Evolutionary conservation across 2,888 invertebrate genomes (phyloP), one percentile per base, ranked within the genome.

Genomic region (Gandaritis pyraliata): DNA sequence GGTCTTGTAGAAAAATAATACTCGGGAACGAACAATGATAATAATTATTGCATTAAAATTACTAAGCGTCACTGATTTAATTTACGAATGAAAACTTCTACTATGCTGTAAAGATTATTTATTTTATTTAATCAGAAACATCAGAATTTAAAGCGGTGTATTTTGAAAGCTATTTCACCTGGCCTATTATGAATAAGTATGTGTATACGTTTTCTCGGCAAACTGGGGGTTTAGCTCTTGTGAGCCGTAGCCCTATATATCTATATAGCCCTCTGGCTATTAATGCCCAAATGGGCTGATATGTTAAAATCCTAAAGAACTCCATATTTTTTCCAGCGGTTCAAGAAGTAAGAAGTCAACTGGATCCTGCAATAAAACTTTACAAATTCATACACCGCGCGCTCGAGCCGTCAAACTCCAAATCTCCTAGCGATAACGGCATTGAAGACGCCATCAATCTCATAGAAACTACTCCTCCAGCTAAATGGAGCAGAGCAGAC

Each of bases 291-390:
- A 23, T 23, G 23, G 23, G 5, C 5, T 6, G 6, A 23, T 23
- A 23, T 2, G 23, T 5, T 5, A 23, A 23, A 23, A 5, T 3
- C 6, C 3, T 23, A 1, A 23, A 23, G 6, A 23, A 23, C n/a
- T n/a, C n/a, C n/a, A 23, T 5, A n/a, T 51, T 45, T 59, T 0
- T 93, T 93, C 8, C 83, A 96, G 96, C 95, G 43, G 89, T 97
- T 1, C 93, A 94, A 77, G 96, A 96, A 63, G 93, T 97, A 52
- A 85, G 94, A 10, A 93, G 93, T 51, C 94, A 95, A 62, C 80
- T 97, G 53, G 94, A 94, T 61, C 93, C 95, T 0, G 93, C 94
- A 66, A 80, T 96, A 39, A 94, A 95, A 8, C 83, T 97, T 11
- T 97, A 95, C 77, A 94, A 95, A 62, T 90, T 92, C 67, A 74